Conservation (phyloP, 2,888 invertebrate genomes). For the Acanthococcus lagerstroemiae region DNA sequence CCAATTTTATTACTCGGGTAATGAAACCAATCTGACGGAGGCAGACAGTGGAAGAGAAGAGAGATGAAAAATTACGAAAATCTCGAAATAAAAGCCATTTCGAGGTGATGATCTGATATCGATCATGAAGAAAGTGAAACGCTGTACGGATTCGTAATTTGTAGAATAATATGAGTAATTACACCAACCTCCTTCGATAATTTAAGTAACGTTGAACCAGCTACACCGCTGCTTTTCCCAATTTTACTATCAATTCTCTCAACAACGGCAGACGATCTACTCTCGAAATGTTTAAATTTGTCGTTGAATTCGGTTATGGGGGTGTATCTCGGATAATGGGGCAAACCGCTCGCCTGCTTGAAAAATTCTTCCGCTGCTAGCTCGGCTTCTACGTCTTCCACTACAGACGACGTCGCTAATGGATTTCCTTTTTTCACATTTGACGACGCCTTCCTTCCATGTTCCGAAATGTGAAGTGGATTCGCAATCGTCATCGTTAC, state of each 20-base stretch:
- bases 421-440: too few species aligned
- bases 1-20: too few species aligned
- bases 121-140: too few species aligned
- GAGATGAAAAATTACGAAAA: too few species aligned
- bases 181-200: constrained; percentile 57
- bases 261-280: constrained; percentile 54
- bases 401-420: not conserved
- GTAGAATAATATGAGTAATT: too few species aligned
- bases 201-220: constrained; percentile 55
- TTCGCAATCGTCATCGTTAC: constrained; percentile 53
- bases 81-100: too few species aligned
- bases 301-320: constrained; percentile 48
- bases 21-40: too few species aligned
- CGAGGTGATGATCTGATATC: too few species aligned
- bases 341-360: not conserved
- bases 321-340: constrained; percentile 1
- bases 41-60: too few species aligned
- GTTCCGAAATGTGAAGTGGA: constrained; percentile 3
- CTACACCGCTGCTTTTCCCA: constrained; percentile 39
- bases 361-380: not conserved
- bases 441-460: too few species aligned
- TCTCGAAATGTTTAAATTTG: constrained; percentile 58
- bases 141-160: too few species aligned
- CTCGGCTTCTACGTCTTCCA: not conserved
- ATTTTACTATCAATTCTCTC: constrained; percentile 51